A percentile compares a stretch with the other conserved stretches of the same genome.
Evolutionary conservation across 1,140 invertebrate genomes (phyloP).

Genomic region (Drosophila cardini): DNA sequence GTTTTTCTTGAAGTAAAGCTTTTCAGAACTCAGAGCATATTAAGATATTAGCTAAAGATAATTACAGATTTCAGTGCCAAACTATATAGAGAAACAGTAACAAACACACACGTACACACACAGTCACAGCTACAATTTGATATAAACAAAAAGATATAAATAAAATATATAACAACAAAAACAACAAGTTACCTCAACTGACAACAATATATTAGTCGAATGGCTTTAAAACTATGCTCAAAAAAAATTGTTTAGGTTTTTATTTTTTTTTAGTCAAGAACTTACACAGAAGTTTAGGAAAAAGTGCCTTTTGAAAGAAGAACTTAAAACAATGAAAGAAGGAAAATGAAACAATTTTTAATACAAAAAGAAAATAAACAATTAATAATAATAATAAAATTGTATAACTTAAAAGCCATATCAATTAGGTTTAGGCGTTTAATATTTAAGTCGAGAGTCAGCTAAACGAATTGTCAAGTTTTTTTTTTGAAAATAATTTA

Average conservation of each 20-base stretch:
- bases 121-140: constrained; percentile 27
- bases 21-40: constrained; percentile 72
- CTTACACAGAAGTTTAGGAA: constrained; percentile 47
- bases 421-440: constrained; percentile 71
- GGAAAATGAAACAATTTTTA: constrained; percentile 2
- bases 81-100: constrained; percentile 35
- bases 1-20: constrained; percentile 46
- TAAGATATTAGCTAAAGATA: constrained; percentile 68
- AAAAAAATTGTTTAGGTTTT: constrained; percentile 25
- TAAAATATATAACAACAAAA: constrained; percentile 18
- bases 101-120: constrained; percentile 20
- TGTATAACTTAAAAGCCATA: constrained; percentile 55
- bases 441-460: constrained; percentile 69
- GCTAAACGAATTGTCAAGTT: constrained; percentile 36
- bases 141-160: constrained; percentile 17
- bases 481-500: constrained; percentile 41
- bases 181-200: constrained; percentile 52
- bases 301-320: constrained; percentile 67
- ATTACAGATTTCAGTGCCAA: constrained; percentile 46
- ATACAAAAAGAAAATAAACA: constrained; percentile 22
- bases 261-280: constrained; percentile 37
- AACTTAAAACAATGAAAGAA: constrained; percentile 29
- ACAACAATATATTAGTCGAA: constrained; percentile 40
- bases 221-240: constrained; percentile 50
- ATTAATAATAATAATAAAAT: constrained; percentile 36